Base-by-base conservation (phyloP, 2,113 vertebrate genomes). In the Python bivittatus region DNA sequence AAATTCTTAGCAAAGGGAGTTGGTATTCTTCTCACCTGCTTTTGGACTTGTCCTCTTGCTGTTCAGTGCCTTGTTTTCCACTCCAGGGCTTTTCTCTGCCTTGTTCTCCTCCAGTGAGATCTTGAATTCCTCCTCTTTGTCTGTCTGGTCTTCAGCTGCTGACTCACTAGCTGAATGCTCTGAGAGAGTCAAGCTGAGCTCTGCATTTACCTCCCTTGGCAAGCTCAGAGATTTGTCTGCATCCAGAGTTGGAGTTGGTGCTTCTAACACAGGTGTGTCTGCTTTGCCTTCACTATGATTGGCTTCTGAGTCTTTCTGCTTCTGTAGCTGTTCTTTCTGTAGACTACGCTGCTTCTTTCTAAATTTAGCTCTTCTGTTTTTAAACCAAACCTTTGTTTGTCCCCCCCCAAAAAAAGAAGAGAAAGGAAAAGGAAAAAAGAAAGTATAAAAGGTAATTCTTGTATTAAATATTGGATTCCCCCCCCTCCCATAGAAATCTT, bases 331-430 rank as follows among this genome's bases (percentile, higher is more conserved):
- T 96, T 99, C 99, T 88, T 99, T 99, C 97, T 99, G 99, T 92
- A 99, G 98, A 95, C 99, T 99, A 86, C 99, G 98, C 94, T 99
- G 99, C 98, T 99, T 99, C 98, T 99, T 99, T 29, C 99, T 98
- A 94, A 99, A 99, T 95, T 99, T 99, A 94, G 99, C 99, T 88
- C 99, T 97, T 7, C 99, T 98, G 95, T 99, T 99, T 97, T 99
- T 99, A 97, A 99, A 99, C 99, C 99, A 99, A 53, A 99, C 99
- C 99, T 99, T 94, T 85, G 84, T 89, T 84, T 33, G 29, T 6
- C 7, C 33, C 13, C n/a, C 61, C 61, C 68, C 57, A 4, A 6
- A 58, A 52, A 56, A 57, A 54, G 15, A n/a, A 57, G 33, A 58
- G 1, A 12, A 58, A 57, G 86, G 27, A 60, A 38, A 90, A 88